These are phyloP conservation scores for Halichoerus grypus DNA, from an alignment of 2,113 vertebrate genomes.

Conservation along the genomic window DNA sequence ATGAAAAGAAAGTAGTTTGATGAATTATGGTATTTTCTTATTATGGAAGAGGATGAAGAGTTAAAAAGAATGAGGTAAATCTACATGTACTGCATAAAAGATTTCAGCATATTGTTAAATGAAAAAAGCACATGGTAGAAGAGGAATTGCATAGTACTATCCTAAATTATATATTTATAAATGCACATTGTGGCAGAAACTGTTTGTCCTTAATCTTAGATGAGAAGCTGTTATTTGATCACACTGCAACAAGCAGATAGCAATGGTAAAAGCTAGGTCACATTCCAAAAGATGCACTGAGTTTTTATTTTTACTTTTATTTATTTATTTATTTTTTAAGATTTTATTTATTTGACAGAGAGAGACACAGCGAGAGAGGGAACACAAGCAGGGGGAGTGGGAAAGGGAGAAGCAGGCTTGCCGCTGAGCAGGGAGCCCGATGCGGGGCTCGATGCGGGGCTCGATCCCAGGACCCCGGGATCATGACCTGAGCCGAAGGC, in stretches of 20 bases:
- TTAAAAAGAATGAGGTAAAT: background rate
- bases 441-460: too few relatives aligned
- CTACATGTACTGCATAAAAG: background rate
- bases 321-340: too few relatives aligned
- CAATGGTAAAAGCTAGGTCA: background rate
- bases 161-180: background rate
- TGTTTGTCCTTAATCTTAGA: background rate
- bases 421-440: too few relatives aligned
- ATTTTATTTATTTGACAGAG: too few relatives aligned
- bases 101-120: background rate
- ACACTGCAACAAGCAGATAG: background rate
- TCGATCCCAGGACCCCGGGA: too few relatives aligned
- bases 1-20: constrained; percentile 14
- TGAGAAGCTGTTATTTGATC: background rate
- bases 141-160: background rate
- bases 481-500: too few relatives aligned
- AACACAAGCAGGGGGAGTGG: too few relatives aligned
- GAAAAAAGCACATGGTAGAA: background rate
- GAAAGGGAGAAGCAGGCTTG: too few relatives aligned
- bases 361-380: too few relatives aligned
- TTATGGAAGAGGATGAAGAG: background rate
- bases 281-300: background rate
- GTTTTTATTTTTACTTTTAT: background rate
- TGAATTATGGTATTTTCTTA: background rate
- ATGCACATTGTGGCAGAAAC: background rate